phyloP scores from a whole-genome alignment of 2,888 invertebrate species.

The Acronicta alni region DNA sequence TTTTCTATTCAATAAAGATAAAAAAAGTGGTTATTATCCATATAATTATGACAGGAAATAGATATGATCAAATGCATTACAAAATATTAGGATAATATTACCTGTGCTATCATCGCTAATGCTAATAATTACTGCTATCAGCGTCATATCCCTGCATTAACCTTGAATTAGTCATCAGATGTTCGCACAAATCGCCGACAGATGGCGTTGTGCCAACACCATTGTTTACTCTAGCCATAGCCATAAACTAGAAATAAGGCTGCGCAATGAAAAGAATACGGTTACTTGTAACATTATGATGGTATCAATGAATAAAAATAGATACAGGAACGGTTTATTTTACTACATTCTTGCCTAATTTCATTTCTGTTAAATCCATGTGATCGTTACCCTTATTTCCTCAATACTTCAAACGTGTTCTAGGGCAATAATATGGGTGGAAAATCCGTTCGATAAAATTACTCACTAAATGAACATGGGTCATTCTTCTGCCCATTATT shows the following conservation, averaged over 20 bases:
- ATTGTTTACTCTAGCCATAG: constrained; percentile 75
- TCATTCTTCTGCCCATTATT: background rate
- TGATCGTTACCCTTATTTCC: constrained; percentile 10
- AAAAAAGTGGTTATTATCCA: background rate
- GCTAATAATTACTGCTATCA: constrained; percentile 54
- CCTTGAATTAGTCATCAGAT: constrained; percentile 69
- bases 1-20: no score
- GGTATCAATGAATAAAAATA: constrained; percentile 43
- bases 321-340: constrained; percentile 32
- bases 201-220: constrained; percentile 76
- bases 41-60: constrained; percentile 23
- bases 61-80: constrained; percentile 17
- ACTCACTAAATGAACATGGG: background rate
- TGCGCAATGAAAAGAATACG: constrained; percentile 55
- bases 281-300: constrained; percentile 29
- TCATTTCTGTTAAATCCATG: background rate
- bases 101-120: constrained; percentile 31
- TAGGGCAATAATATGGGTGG: background rate
- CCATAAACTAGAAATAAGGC: constrained; percentile 69
- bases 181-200: constrained; percentile 62
- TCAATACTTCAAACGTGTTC: background rate
- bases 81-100: constrained; percentile 32
- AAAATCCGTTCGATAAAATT: constrained; percentile 12
- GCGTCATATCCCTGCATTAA: constrained; percentile 64
- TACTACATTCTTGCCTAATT: constrained; percentile 11